Evolutionary conservation across 2,888 invertebrate species (phyloP), one percentile per base, ranked within the genome.

Genomic region (Slavum lentiscoides): DNA sequence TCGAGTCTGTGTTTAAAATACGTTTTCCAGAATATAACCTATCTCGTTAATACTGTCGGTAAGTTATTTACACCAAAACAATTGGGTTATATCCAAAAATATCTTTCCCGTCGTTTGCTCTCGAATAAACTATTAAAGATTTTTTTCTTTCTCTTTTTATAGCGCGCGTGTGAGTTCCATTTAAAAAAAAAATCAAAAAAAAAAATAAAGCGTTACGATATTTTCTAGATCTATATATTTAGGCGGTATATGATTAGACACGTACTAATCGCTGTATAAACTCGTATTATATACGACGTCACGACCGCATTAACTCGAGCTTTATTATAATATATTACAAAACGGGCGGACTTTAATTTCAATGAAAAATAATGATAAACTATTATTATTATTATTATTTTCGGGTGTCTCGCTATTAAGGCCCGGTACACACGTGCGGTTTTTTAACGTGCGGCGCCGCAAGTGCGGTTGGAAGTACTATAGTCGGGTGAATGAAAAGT

Each of bases 221-320:
- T 75, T 75, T 76, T 53, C 76, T 59, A 69, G 61, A 69, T 76
- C 64, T 76, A 55, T 75, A 55, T 75, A 30, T 30, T 75, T 76
- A 37, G 59, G 30, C 61, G 61, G 53, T 76, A 55, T 76, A 76
- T 76, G 69, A 77, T 77, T 69, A 77, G 76, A 69, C 76, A 77
- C 69, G 61, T 69, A 77, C 61, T 55, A 58, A 37, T 55, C 23
- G 39, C n/a, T 13, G 15, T 9, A 55, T 37, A 53, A 69, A 4
- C 9, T 61, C 13, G 15, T 19, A 43, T 43, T 9, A 43, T 43
- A 43, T n/a, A n/a, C 9, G 23, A 74, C 64, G 5, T 53, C 53
- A 11, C 21, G 55, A 30, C 30, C 39, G 30, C 58, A 66, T 74
- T 58, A 74, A 74, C 66, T 75, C 37, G 7, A 58, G 43, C 58